Conservation (phyloP, 2,113 vertebrate genomes). For the Indri indri region DNA sequence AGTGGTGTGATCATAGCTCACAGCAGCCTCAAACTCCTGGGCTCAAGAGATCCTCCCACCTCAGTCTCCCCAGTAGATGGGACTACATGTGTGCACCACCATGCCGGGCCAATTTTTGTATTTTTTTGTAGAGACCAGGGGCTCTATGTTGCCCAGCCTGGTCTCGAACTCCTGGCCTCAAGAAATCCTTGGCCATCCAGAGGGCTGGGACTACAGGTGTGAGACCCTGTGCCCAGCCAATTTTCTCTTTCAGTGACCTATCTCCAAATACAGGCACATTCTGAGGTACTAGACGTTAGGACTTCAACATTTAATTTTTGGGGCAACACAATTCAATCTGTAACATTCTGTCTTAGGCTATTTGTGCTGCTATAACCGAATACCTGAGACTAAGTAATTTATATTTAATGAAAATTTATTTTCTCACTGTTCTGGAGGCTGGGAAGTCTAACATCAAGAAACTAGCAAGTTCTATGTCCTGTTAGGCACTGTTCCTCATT, state of each 20-base stretch:
- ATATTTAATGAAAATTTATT: neutral
- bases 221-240: neutral
- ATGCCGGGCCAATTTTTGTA: too few relatives aligned
- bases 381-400: neutral
- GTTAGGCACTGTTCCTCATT: neutral
- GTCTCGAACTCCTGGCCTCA: too few relatives aligned
- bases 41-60: too few relatives aligned
- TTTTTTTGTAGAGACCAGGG: too few relatives aligned
- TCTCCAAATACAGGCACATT: neutral
- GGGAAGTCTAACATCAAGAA: neutral
- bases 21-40: too few relatives aligned
- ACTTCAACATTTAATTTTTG: neutral
- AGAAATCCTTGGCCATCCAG: too few relatives aligned
- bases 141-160: too few relatives aligned
- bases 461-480: neutral
- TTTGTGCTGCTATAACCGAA: neutral
- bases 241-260: neutral
- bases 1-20: too few relatives aligned
- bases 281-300: neutral
- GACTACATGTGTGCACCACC: too few relatives aligned
- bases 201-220: too few relatives aligned
- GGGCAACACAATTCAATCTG: neutral
- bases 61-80: too few relatives aligned
- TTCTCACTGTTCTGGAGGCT: neutral
- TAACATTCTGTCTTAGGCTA: accelerated